Base-by-base conservation (phyloP, 2,888 invertebrate species). In the Norana najaformis region DNA sequence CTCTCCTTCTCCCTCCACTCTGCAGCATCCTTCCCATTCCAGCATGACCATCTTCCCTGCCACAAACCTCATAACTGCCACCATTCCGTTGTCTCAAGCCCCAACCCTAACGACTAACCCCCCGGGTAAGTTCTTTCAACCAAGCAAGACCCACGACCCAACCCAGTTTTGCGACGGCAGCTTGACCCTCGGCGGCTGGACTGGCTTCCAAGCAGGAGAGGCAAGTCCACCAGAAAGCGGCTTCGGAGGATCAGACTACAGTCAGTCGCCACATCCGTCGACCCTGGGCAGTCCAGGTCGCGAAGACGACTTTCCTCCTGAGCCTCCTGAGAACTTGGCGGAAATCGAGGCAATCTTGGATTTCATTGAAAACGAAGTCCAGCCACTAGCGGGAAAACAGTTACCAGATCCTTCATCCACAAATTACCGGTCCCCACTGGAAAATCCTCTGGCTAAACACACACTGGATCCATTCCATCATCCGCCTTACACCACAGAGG, bases 171-270 rank as follows among this genome's bases (percentile, higher is more conserved):
- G n/a, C 69, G 69, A 30, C n/a, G n/a, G n/a, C 8, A n/a, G 11
- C 11, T n/a, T 69, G 69, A 69, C 30, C 6, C n/a, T 2, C n/a
- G 30, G n/a, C n/a, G 30, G 69, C 69, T 8, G 69, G 30, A 69
- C 69, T 69, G 69, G 69, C 69, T n/a, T 69, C 69, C 69, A n/a
- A n/a, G 69, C 69, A 69, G 69, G n/a, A 69, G 69, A 69, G n/a
- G 30, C 16, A n/a, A 69, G 69, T 69, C 69, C 69, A 69, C 69
- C 69, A n/a, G 69, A 69, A n/a, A 69, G 69, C 69, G 69, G 69
- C 16, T n/a, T n/a, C 69, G 69, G 69, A 1, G 69, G 69, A 11
- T 69, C 69, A n/a, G 69, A 69, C 69, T 69, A n/a, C 69, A 69
- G 69, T n/a, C 69, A 69, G 69, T 69, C 69, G 11, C 69, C 69